Conservation (phyloP, 1,140 invertebrate species). For the Ceratosolen fusciceps region DNA sequence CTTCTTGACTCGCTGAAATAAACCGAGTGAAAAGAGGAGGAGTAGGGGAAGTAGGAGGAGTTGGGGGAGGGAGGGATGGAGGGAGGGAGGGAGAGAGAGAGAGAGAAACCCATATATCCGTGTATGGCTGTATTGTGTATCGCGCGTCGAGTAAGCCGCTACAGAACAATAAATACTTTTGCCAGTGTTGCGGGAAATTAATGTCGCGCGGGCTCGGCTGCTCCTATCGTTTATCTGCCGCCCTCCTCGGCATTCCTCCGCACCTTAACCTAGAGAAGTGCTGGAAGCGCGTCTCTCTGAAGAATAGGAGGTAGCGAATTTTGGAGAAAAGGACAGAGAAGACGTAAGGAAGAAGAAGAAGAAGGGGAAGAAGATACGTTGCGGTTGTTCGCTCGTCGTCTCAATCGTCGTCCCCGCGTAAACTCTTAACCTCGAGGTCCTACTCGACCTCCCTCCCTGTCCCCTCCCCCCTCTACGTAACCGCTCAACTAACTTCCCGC, state of each 20-base stretch:
- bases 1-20: conserved; percentile 1
- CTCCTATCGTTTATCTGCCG: background rate
- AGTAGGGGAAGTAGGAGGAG: too few species aligned
- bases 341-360: too few species aligned
- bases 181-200: conserved; percentile 38
- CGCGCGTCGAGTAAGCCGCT: conserved; percentile 1
- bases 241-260: background rate
- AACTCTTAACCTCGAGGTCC: conserved; percentile 28
- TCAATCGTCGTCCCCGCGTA: conserved; percentile 2
- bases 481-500: background rate
- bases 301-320: background rate
- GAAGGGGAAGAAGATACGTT: background rate
- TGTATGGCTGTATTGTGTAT: background rate
- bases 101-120: background rate
- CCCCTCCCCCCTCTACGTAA: background rate
- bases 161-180: conserved; percentile 41
- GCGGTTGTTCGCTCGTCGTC: background rate
- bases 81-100: background rate
- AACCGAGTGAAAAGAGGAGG: conserved; percentile 6
- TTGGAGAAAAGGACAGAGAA: too few species aligned
- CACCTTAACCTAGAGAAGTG: background rate
- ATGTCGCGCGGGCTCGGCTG: conserved; percentile 24
- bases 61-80: too few species aligned
- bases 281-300: background rate
- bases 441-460: background rate